Evolutionary conservation across 2,888 invertebrate species (phyloP).

Genomic region (Heteromurus nitidus): DNA sequence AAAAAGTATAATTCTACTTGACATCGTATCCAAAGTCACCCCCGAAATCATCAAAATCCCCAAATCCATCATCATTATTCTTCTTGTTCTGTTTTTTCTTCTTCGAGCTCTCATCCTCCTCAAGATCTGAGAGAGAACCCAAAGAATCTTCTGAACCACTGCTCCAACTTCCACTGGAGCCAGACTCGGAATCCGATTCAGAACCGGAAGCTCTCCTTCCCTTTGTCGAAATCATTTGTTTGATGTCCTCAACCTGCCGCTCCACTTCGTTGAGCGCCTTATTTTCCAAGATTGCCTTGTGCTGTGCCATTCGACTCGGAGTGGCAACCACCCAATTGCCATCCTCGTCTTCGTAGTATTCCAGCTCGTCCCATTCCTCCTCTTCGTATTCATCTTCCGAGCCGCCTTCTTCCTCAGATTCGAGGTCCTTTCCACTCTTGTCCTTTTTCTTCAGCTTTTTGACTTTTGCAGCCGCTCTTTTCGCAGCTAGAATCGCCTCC

Average conservation of each 20-base stretch:
- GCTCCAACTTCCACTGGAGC: constrained; percentile 36
- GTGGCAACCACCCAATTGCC: constrained; percentile 62
- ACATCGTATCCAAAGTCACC: constrained; percentile 3
- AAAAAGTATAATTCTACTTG: too few species aligned
- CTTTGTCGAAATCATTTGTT: constrained; percentile 33
- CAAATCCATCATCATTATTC: constrained; percentile 3
- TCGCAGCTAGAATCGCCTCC: constrained; percentile 33
- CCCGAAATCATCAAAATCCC: constrained; percentile 48
- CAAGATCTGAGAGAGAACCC: constrained; percentile 43
- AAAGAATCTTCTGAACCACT: constrained; percentile 42
- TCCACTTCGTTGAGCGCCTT: constrained; percentile 42
- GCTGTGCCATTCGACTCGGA: constrained; percentile 57
- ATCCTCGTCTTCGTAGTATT: constrained; percentile 63
- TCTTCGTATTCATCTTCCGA: constrained; percentile 26
- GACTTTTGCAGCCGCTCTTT: constrained; percentile 12
- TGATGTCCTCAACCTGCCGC: constrained; percentile 58
- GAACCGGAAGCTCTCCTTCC: background rate
- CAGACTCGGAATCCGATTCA: constrained; percentile 13
- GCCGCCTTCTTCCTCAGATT: constrained; percentile 32
- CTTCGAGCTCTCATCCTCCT: constrained; percentile 37
- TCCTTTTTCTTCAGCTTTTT: constrained; percentile 5
- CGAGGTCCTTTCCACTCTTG: background rate
- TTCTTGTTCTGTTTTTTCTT: constrained; percentile 8
- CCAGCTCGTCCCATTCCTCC: constrained; percentile 58
- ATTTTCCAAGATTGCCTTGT: constrained; percentile 61